A percentile compares a stretch with the other conserved stretches of the same genome.
Evolutionary conservation across 2,797 vertebrate species (phyloP).

Genomic region (Tauraco hartlaubi): DNA sequence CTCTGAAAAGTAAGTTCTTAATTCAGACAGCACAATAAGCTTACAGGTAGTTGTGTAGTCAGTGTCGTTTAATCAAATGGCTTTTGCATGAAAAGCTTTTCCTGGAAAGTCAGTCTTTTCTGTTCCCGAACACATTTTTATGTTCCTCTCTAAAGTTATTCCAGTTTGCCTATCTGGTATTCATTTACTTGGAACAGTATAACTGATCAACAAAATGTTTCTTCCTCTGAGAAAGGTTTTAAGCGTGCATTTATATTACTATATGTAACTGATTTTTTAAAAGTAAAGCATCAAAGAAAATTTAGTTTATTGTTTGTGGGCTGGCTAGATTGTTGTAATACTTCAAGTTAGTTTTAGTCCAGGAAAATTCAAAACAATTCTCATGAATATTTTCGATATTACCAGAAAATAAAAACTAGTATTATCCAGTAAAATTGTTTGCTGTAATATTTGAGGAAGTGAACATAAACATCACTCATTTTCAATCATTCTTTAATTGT

Average conservation of each 20-base stretch:
- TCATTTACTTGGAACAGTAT: slow-evolving; percentile 37
- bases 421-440: background rate
- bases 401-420: background rate
- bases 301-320: background rate
- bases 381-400: background rate
- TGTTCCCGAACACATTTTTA: slow-evolving; percentile 24
- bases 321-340: background rate
- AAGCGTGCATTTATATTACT: slow-evolving; percentile 19
- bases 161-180: slow-evolving; percentile 47
- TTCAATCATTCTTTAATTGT: background rate
- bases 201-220: slow-evolving; percentile 18
- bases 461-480: background rate
- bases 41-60: slow-evolving; percentile 22
- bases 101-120: slow-evolving; percentile 18
- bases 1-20: background rate
- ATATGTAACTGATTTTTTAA: background rate
- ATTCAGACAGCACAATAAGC: background rate
- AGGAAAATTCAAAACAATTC: background rate
- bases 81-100: slow-evolving; percentile 28
- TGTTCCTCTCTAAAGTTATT: slow-evolving; percentile 49
- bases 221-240: slow-evolving; percentile 20
- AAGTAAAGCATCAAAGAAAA: background rate
- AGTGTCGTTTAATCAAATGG: background rate
- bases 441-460: background rate
- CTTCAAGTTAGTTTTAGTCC: background rate